Conservation (phyloP, 2,113 vertebrate genomes). For the Lichenostomus cassidix region DNA sequence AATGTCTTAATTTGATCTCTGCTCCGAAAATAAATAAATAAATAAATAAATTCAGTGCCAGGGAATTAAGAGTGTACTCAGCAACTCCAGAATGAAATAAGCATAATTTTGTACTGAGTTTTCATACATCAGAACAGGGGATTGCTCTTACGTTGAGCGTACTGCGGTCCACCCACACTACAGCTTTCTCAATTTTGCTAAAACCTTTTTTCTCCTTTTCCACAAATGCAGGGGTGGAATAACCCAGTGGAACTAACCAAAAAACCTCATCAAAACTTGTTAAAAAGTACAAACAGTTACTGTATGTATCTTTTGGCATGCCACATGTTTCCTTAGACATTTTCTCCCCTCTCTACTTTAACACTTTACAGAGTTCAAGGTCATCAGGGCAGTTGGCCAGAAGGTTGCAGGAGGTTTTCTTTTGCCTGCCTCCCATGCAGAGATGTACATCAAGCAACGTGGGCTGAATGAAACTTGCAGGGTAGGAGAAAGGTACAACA, state of each 20-base stretch:
- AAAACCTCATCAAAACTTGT: not conserved
- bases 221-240: not conserved
- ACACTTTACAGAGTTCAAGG: fast-evolving
- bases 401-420: not conserved
- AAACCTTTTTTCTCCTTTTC: not conserved
- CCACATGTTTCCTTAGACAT: not conserved
- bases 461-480: not conserved
- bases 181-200: not conserved
- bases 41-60: not conserved
- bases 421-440: not conserved
- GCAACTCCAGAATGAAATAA: not conserved
- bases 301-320: not conserved
- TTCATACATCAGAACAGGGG: not conserved
- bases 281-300: not conserved
- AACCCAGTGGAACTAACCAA: not conserved
- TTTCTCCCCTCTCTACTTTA: not conserved
- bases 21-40: not conserved
- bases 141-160: not conserved
- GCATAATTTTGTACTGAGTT: not conserved
- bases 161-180: not conserved
- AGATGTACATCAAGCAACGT: fast-evolving
- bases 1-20: not conserved
- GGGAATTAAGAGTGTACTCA: not conserved
- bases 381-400: not conserved
- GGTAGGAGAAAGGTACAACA: not conserved